Base-by-base conservation (phyloP, 2,888 invertebrate species). In the Agrotis exclamationis region DNA sequence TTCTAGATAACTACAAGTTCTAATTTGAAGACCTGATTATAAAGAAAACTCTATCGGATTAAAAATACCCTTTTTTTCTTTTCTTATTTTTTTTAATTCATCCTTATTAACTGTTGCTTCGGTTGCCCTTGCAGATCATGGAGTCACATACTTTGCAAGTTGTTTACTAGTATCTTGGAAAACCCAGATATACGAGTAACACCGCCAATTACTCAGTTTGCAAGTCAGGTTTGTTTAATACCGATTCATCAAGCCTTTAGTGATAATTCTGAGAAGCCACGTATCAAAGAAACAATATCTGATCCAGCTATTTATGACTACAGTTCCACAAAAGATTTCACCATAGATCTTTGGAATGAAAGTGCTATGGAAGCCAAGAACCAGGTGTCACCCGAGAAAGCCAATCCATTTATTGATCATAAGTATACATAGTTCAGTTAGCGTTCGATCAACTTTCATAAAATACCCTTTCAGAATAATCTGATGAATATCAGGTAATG, bases 371-470 rank as follows among this genome's bases (percentile, higher is more conserved):
- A 62, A 66, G 28, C 47, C 18, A 53, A 48, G 57, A 57, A 76
- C 70, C 24, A 56, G 24, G 53, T 60, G 70, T 22, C 62, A 76
- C 47, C 60, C 24, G 53, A 50, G 65, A 65, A 78, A 78, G 50
- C 16, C 53, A 47, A 70, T 54, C 54, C 50, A 82, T 58, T 82
- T 54, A 70, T 58, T 62, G 50, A 59, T 28, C 33, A 22, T 54
- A 56, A 63, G n/a, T 76, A 65, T n/a, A n/a, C n/a, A n/a, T 81
- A 65, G 62, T 57, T 65, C 22, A 53, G 18, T 57, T 22, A 58
- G 28, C 53, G 64, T 56, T 76, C 57, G 33, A 63, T 63, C 57
- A 69, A 70, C 78, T 82, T 77, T 70, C 71, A 47, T 77, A 63
- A 51, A 39, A 60, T 0, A 48, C 71, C 45, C 50, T 66, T 78